phyloP scores from a whole-genome alignment of 2,797 vertebrate genomes.

The Coregonus sp. region DNA sequence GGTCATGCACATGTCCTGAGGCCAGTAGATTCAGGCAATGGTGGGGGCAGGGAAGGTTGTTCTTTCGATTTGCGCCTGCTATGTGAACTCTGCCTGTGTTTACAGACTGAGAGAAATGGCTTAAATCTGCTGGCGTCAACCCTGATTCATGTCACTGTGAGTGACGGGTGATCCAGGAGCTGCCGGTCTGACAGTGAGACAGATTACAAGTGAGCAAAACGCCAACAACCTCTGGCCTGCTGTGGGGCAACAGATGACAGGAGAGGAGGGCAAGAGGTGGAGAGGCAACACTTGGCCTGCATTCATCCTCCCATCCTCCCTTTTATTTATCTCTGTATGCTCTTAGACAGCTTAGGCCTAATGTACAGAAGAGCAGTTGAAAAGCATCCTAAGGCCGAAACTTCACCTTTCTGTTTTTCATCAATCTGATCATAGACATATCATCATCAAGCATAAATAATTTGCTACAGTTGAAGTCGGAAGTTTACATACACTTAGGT shows the following conservation, averaged over 20 bases:
- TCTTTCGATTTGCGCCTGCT: conserved; percentile 44
- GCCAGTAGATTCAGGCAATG: conserved; percentile 39
- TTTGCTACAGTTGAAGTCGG: too few relatives aligned
- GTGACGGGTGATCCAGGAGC: conserved; percentile 82
- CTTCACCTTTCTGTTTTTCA: too few relatives aligned
- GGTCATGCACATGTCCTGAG: conserved; percentile 44
- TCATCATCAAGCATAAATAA: too few relatives aligned
- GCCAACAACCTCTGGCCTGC: conserved; percentile 74
- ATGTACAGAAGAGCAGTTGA: conserved; percentile 47
- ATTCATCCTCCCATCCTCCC: conserved; percentile 54
- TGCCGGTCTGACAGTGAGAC: conserved; percentile 72
- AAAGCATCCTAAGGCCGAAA: too few relatives aligned
- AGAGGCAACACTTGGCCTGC: conserved; percentile 44
- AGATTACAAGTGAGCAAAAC: conserved; percentile 77
- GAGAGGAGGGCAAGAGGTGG: conserved; percentile 67
- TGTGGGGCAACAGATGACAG: conserved; percentile 72
- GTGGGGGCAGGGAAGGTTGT: conserved; percentile 17
- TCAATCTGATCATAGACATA: too few relatives aligned
- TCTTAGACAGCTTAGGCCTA: conserved; percentile 36
- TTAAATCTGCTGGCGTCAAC: conserved; percentile 72
- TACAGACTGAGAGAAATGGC: conserved; percentile 68
- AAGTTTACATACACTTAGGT: too few relatives aligned
- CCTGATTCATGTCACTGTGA: conserved; percentile 77
- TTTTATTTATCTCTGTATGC: conserved; percentile 33
- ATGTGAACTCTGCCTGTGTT: conserved; percentile 61